Evolutionary conservation across 2,888 invertebrate genomes (phyloP).

Genomic region (Diaphora mendica): DNA sequence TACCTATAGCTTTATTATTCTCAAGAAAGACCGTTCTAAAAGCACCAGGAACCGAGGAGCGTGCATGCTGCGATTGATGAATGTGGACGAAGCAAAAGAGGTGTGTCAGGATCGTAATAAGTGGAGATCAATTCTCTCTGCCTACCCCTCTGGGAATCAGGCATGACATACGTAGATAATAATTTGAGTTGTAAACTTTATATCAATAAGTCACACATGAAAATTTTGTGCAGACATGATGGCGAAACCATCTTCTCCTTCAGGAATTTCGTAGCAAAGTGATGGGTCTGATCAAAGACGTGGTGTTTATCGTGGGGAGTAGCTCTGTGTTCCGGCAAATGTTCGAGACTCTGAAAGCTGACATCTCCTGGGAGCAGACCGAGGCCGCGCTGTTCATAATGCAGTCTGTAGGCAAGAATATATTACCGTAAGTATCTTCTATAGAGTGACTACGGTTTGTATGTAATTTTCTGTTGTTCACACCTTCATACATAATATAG

Average conservation of each 20-base stretch:
- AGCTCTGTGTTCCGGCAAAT: slow-evolving; percentile 96
- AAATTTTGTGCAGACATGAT: slow-evolving; percentile 19
- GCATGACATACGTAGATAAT: not conserved
- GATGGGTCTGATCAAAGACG: slow-evolving; percentile 97
- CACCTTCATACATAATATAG: too few species aligned
- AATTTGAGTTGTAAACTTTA: not conserved
- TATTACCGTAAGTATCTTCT: slow-evolving; percentile 91
- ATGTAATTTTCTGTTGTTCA: too few species aligned
- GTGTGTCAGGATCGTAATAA: too few species aligned
- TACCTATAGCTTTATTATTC: too few species aligned
- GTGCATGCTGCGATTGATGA: too few species aligned
- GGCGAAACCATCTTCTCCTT: slow-evolving; percentile 20
- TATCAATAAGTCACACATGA: slow-evolving; percentile 1
- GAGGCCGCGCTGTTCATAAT: slow-evolving; percentile 98
- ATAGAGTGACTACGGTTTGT: not conserved
- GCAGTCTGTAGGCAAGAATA: slow-evolving; percentile 97
- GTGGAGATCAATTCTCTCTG: too few species aligned
- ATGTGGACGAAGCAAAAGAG: too few species aligned
- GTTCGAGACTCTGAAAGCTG: slow-evolving; percentile 92
- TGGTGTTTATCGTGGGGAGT: slow-evolving; percentile 98
- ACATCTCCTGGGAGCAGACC: slow-evolving; percentile 95
- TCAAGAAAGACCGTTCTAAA: too few species aligned
- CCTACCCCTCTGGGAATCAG: too few species aligned
- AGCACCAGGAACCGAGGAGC: too few species aligned
- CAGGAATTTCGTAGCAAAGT: slow-evolving; percentile 94